Evolutionary conservation across 1,140 invertebrate genomes (phyloP).

Genomic region (Plutomurus gul): DNA sequence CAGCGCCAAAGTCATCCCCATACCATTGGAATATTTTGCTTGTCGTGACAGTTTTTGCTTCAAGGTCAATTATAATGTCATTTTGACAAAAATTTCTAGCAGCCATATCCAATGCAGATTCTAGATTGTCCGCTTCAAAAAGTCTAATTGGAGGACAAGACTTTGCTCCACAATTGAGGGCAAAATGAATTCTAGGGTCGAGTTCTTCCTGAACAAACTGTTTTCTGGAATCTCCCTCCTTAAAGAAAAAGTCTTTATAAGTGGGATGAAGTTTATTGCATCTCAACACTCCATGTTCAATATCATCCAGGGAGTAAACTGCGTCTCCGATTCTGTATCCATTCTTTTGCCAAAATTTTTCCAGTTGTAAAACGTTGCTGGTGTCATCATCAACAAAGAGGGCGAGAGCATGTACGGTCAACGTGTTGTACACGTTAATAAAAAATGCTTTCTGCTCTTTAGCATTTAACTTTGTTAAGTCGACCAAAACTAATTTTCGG

Average conservation of each 20-base stretch:
- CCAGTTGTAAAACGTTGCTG: conserved; percentile 56
- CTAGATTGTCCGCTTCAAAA: conserved; percentile 56
- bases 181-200: conserved; percentile 61
- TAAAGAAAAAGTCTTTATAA: conserved; percentile 56
- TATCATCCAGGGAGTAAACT: conserved; percentile 58
- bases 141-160: conserved; percentile 59
- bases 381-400: conserved; percentile 53
- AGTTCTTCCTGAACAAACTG: conserved; percentile 55
- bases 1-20: conserved; percentile 57
- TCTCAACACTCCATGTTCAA: conserved; percentile 60
- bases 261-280: conserved; percentile 59
- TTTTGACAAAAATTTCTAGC: conserved; percentile 56
- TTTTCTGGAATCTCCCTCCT: conserved; percentile 55
- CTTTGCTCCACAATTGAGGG: conserved; percentile 59
- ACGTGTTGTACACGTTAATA: conserved; percentile 40
- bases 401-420: conserved; percentile 57
- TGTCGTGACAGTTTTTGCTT: conserved; percentile 53
- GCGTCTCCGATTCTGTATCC: conserved; percentile 57
- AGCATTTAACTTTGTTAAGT: background rate
- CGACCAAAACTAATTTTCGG: conserved; percentile 3
- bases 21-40: conserved; percentile 59
- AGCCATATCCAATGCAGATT: conserved; percentile 55
- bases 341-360: conserved; percentile 58
- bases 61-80: conserved; percentile 53
- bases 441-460: conserved; percentile 44